A percentile compares a stretch with the other conserved stretches of the same genome.
Conservation (phyloP, 2,113 vertebrate species). For the Nerophis ophidion region DNA sequence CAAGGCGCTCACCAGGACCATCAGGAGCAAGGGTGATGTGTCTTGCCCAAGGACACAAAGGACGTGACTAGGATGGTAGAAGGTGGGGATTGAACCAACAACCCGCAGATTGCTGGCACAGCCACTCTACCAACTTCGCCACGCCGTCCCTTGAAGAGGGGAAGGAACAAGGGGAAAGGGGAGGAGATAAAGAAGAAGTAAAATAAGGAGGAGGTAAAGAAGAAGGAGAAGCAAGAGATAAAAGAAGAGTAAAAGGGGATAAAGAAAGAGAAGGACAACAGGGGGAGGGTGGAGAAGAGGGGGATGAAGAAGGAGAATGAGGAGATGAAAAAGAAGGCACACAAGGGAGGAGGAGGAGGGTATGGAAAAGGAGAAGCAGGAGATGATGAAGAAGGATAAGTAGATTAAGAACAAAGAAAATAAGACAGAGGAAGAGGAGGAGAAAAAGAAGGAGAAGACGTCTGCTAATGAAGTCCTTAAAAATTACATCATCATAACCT, state of each 20-base stretch:
- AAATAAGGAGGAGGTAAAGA: no score
- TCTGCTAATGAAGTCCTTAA: not conserved
- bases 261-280: not conserved
- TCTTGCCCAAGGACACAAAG: no score
- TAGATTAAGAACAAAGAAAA: not conserved
- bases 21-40: no score
- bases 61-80: no score
- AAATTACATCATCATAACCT: not conserved
- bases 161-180: no score
- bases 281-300: not conserved
- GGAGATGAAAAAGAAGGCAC: not conserved
- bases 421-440: not conserved
- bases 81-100: no score
- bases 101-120: no score
- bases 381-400: not conserved
- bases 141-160: no score
- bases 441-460: no score
- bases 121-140: no score
- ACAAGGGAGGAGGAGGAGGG: not conserved
- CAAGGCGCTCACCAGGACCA: no score
- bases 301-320: not conserved
- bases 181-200: not conserved
- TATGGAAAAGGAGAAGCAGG: not conserved
- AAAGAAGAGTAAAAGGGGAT: not conserved
- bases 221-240: not conserved